Base-by-base conservation (phyloP, 2,888 invertebrate genomes). In the Stenoptilia bipunctidactyla region DNA sequence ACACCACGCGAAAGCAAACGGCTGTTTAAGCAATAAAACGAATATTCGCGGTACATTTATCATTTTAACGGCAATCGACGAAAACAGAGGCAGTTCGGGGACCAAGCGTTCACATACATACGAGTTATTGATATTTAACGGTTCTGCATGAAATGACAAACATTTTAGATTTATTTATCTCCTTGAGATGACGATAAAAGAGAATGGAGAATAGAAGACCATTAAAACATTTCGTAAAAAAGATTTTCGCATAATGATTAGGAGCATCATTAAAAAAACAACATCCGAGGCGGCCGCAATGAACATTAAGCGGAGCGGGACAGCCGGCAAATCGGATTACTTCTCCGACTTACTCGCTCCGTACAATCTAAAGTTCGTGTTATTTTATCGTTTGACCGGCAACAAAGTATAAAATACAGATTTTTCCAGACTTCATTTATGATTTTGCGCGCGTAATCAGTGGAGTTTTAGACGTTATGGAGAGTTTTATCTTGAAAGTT, bases 61-160 rank as follows among this genome's bases (percentile, higher is more conserved):
- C 63, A 67, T 61, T 56, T 60, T 55, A 66, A 64, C 58, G 54
- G 55, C 49, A 56, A 55, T 57, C 52, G 54, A 3, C n/a, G 30
- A 30, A 30, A 4, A 10, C 30, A 30, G 12, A 8, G n/a, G 30
- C 30, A n/a, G n/a, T n/a, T n/a, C n/a, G n/a, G n/a, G n/a, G 30
- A 2, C 4, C n/a, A n/a, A 9, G 30, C 30, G 30, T 30, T 30
- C 15, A 12, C 34, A n/a, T 67, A 63, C 66, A 65, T 59, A 56
- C 52, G 56, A 52, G 46, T 50, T 9, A 25, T 5, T 9, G 25
- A 6, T 25, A 6, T 25, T 6, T 25, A 25, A 5, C 25, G 25
- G 9, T 25, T 25, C n/a, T n/a, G n/a, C 5, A 25, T 25, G 25
- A 5, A 25, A 25, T 25, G 25, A 6, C 5, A 25, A 25, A 6